Evolutionary conservation across 2,888 invertebrate genomes (phyloP).

Genomic region (Tortrix viridana): DNA sequence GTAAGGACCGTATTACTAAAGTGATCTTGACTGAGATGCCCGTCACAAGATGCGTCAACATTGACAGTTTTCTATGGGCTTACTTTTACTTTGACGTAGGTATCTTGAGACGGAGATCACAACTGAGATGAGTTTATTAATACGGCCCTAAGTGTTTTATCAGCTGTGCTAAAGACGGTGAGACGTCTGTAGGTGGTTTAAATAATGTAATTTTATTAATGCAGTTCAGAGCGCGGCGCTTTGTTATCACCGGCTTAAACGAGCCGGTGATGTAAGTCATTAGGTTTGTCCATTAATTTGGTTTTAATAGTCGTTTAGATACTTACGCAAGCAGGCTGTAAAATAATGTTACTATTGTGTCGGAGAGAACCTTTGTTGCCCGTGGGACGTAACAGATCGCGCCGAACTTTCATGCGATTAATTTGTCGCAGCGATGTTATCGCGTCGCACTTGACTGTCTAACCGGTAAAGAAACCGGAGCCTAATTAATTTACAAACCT

Average conservation of each 20-base stretch:
- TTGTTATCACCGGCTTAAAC: constrained; percentile 58
- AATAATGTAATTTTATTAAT: constrained; percentile 44
- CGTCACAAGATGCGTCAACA: too few relatives aligned
- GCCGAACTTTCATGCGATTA: constrained; percentile 60
- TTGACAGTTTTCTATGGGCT: too few relatives aligned
- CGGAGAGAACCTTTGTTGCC: constrained; percentile 67
- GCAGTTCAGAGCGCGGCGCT: constrained; percentile 46
- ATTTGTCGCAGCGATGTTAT: constrained; percentile 47
- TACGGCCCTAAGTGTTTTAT: constrained; percentile 1
- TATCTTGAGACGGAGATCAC: too few relatives aligned
- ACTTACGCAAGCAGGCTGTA: constrained; percentile 74
- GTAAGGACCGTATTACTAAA: too few relatives aligned
- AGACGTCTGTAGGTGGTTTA: constrained; percentile 1
- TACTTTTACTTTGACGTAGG: too few relatives aligned
- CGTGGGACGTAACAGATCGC: constrained; percentile 61
- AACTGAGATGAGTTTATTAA: too few relatives aligned
- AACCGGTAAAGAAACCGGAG: constrained; percentile 18
- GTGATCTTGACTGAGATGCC: too few relatives aligned
- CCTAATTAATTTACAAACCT: constrained; percentile 35
- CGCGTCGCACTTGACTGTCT: constrained; percentile 40
- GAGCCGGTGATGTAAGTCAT: constrained; percentile 68
- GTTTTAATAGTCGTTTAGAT: constrained; percentile 75
- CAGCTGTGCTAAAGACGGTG: background rate
- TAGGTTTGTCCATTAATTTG: constrained; percentile 77
- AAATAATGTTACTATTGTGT: constrained; percentile 75